Percentiles rank a stretch among this genome's conserved stretches.
These are phyloP conservation scores for Andrena praecox DNA, from an alignment of 2,888 invertebrate species.

Conservation along the genomic window DNA sequence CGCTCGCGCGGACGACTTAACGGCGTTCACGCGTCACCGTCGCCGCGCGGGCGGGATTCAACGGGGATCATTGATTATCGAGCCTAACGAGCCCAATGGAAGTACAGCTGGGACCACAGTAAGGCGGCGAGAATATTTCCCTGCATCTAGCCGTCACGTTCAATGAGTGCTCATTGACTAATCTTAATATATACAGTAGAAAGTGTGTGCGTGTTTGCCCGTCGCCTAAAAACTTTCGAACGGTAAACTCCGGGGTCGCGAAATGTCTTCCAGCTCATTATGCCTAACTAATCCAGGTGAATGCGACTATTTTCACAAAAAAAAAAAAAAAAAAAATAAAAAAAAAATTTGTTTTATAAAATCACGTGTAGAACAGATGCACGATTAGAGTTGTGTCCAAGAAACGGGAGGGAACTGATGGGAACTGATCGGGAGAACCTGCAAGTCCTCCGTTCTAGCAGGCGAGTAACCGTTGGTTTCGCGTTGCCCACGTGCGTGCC, in stretches of 20 bases:
- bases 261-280: no score
- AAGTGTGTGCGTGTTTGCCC: no score
- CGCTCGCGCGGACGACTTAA: conserved; percentile 55
- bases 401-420: neutral
- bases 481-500: conserved; percentile 48
- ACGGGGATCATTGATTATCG: conserved; percentile 39
- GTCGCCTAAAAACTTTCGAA: no score
- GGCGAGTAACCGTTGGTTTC: conserved; percentile 2
- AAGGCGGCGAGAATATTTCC: neutral
- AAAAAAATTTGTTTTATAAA: no score
- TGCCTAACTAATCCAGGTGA: no score
- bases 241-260: no score
- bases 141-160: neutral
- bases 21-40: conserved; percentile 48
- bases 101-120: neutral
- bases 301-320: no score
- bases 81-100: conserved; percentile 45
- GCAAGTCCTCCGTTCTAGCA: conserved; percentile 9
- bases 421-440: conserved; percentile 9
- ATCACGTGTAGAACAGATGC: neutral
- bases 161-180: no score
- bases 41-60: conserved; percentile 6
- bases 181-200: no score
- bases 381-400: neutral
- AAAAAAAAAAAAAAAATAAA: no score